phyloP scores from a whole-genome alignment of 2,797 vertebrate genomes.

The Pogonophryne albipinna region DNA sequence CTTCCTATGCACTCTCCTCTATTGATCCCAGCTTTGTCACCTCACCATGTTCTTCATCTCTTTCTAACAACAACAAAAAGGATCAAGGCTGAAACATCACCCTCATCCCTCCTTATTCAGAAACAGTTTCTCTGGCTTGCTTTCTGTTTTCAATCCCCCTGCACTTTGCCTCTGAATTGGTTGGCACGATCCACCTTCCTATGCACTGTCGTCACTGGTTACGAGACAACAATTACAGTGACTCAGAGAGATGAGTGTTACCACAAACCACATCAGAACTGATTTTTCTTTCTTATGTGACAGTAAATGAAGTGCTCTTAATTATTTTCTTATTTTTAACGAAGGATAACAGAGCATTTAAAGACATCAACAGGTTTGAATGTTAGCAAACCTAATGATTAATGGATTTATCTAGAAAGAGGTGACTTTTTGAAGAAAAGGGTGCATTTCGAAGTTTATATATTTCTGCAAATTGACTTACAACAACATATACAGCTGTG shows the following conservation, averaged over 20 bases:
- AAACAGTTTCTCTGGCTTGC: background rate
- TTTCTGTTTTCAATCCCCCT: conserved; percentile 30
- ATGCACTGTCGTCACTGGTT: conserved; percentile 32
- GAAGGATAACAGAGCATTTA: too few species aligned
- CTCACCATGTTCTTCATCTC: conserved; percentile 26
- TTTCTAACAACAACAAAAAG: conserved; percentile 23
- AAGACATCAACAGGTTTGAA: background rate
- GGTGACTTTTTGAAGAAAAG: background rate
- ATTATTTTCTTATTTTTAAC: too few species aligned
- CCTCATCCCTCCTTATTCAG: background rate
- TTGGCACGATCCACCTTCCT: conserved; percentile 50
- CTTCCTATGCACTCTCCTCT: conserved; percentile 14
- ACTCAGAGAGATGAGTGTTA: conserved; percentile 11
- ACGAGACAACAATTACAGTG: conserved; percentile 44
- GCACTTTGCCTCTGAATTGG: conserved; percentile 49
- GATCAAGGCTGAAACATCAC: conserved; percentile 30
- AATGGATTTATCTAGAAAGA: background rate
- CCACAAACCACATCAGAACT: conserved; percentile 8
- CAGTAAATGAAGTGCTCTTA: background rate
- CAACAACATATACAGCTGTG: background rate
- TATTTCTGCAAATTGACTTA: background rate
- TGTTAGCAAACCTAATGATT: background rate
- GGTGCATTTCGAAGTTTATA: background rate
- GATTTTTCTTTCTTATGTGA: background rate
- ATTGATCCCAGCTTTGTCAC: conserved; percentile 33